Base-by-base conservation (phyloP, 2,113 vertebrate genomes). In the Condylura cristata region DNA sequence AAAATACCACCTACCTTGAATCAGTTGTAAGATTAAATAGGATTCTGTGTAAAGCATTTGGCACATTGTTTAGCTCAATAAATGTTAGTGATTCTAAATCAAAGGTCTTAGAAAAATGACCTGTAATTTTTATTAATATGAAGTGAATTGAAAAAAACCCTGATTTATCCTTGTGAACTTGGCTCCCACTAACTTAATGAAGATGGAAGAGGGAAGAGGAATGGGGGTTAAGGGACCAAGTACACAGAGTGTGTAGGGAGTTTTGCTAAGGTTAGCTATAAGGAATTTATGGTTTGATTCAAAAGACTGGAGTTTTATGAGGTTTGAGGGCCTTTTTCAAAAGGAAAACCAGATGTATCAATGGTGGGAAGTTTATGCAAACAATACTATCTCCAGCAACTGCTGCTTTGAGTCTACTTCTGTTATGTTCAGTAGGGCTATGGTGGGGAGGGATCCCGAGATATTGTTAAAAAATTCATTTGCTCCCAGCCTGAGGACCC, bases 281-380 rank as follows among this genome's bases (percentile, higher is more conserved):
- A 95, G 78, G 96, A 95, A 97, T 89, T 96, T 91, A 86, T 79
- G 94, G 89, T 96, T 94, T 88, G 80, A 95, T 70, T 96, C 80
- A 82, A 94, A 80, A 95, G 80, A 95, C 68, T 95, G 94, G 28
- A 58, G 58, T 95, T 97, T 97, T 95, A 97, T 93, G 93, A 94
- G 89, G 78, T 95, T 91, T 90, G 89, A 94, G 71, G 20, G 80
- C 46, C 85, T 84, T 96, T 94, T 89, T 72, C 72, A 65, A 96
- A 96, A 96, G 68, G 85, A 80, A 96, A 97, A 86, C 89, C 96
- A 97, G 93, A 96, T 96, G 81, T 84, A 95, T 90, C 63, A 60
- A 90, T 94, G 87, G 89, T 94, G 90, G 94, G 96, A 96, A 96
- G 53, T 82, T 93, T 34, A 83, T 87, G 81, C 22, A 85, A 34